Conservation (phyloP, 2,888 invertebrate genomes). For the Cantharis flavilabris region DNA sequence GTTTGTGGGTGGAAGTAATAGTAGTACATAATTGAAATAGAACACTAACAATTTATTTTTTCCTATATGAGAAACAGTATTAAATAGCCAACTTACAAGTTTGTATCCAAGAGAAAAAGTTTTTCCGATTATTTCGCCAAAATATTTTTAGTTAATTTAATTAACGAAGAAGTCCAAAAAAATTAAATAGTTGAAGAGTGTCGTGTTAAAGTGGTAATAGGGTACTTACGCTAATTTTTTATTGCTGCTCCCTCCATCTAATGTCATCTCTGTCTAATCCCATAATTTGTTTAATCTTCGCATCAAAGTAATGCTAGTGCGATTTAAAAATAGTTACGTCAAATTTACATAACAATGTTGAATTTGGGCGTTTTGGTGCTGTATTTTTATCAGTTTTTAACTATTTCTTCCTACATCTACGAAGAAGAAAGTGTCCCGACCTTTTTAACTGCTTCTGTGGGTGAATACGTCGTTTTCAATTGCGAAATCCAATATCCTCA, state of each 20-base stretch:
- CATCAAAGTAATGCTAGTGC: slow-evolving; percentile 13
- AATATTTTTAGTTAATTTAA: not conserved
- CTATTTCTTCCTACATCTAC: slow-evolving; percentile 39
- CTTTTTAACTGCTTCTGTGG: slow-evolving; percentile 68
- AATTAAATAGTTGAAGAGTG: not conserved
- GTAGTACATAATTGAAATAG: slow-evolving; percentile 32
- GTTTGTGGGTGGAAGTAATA: slow-evolving; percentile 34
- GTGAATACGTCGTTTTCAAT: slow-evolving; percentile 78
- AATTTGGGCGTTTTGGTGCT: slow-evolving; percentile 24
- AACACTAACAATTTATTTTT: slow-evolving; percentile 34
- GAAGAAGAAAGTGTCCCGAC: slow-evolving; percentile 49
- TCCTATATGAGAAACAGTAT: slow-evolving; percentile 23
- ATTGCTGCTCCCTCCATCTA: slow-evolving; percentile 29
- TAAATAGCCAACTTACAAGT: not conserved
- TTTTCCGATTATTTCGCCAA: not conserved
- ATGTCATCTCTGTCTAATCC: slow-evolving; percentile 22
- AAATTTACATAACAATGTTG: slow-evolving; percentile 13
- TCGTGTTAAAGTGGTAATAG: not conserved
- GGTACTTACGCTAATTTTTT: slow-evolving; percentile 11
- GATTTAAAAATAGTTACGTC: slow-evolving; percentile 8
- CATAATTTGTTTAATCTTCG: slow-evolving; percentile 25
- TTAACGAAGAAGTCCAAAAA: not conserved
- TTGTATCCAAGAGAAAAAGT: not conserved
- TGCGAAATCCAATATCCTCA: slow-evolving; percentile 89
- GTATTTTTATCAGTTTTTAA: slow-evolving; percentile 26